Base-by-base conservation (phyloP, 2,888 invertebrate genomes). In the Trimorus sp. region DNA sequence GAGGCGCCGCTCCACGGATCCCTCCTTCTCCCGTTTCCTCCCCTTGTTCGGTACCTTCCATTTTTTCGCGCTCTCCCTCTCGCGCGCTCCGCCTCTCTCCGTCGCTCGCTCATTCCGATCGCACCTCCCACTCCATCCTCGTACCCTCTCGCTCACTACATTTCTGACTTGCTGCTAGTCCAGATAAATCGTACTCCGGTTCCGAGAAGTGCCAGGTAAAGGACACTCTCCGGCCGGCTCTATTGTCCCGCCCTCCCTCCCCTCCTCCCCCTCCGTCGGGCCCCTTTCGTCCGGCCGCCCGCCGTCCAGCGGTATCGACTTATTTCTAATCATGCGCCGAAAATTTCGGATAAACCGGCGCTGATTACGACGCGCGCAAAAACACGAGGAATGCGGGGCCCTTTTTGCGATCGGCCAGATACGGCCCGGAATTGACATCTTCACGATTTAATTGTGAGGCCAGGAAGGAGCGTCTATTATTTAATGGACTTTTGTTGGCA, bases 181-280 rank as follows among this genome's bases (percentile, higher is more conserved):
- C 88, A 87, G 88, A 90, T 90, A 90, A 89, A 89, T 90, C 89
- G 88, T 87, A 84, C 87, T 83, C 84, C 78, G 85, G 82, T 90
- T 90, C 90, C 88, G 80, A 85, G 90, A 90, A 90, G 85, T 79
- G 82, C 86, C 89, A 89, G 89, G 88, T 89, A 88, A 85, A 85
- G 84, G 78, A 75, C 76, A 76, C 77, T 71, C 26, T 26, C 83
- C 59, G 71, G 65, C 60, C 70, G 78, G 65, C 79, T 58, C 77
- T 75, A 84, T 85, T 85, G 82, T 82, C 82, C 71, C 26, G 26
- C 1, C 26, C 26, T 1, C 26, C 26, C 26, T 4, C 26, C 26
- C 26, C 26, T 1, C 26, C 2, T 1, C 2, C 26, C 26, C 26
- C 26, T 1, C 26, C 26, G 26, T 26, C 26, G 26, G 26, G 26